Conservation (phyloP, 2,797 vertebrate species). For the Morus bassanus region DNA sequence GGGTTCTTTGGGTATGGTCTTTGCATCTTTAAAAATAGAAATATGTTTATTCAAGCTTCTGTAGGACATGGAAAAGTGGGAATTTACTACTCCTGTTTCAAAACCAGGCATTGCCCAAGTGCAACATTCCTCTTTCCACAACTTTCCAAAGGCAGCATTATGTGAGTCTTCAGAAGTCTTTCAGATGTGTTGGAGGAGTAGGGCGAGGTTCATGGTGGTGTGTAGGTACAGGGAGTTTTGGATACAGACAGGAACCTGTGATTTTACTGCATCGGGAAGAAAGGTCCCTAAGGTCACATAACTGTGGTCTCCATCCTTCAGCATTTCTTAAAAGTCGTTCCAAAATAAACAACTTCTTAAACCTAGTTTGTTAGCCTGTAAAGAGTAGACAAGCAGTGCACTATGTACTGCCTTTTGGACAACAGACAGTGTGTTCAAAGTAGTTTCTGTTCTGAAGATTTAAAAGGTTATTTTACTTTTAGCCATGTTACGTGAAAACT, state of each 20-base stretch:
- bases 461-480: neutral
- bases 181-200: neutral
- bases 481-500: neutral
- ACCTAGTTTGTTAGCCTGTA: neutral
- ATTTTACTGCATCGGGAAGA: neutral
- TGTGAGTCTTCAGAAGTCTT: neutral
- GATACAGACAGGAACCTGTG: neutral
- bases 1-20: neutral
- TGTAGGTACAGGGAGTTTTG: neutral
- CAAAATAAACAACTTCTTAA: neutral
- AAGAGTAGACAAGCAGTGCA: neutral
- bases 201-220: neutral
- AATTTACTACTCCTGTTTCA: neutral
- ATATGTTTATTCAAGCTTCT: neutral
- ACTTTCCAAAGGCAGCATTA: neutral
- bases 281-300: neutral
- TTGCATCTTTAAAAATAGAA: neutral
- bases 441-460: neutral
- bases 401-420: neutral
- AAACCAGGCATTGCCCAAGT: neutral
- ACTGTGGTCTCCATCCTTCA: neutral
- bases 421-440: neutral
- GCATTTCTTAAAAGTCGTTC: neutral
- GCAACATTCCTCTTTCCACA: neutral
- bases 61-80: neutral